Evolutionary conservation across 1,140 invertebrate species (phyloP).

Genomic region (Coenobita brevimanus): DNA sequence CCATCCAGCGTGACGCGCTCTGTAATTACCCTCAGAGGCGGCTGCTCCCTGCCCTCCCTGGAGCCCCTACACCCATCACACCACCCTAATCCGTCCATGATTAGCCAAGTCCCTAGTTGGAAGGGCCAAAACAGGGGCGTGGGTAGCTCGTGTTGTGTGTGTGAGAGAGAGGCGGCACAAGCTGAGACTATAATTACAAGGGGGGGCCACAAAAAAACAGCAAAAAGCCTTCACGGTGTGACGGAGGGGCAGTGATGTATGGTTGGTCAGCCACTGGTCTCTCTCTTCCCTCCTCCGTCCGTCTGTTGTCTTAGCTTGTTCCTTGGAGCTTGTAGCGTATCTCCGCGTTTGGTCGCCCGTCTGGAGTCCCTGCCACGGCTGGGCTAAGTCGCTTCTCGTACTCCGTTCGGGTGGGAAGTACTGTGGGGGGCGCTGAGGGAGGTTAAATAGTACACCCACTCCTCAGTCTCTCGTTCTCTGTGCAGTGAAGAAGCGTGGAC

Average conservation of each 20-base stretch:
- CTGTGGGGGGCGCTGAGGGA: not conserved
- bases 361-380: not conserved
- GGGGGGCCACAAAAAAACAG: no score
- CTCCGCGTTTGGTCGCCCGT: conserved; percentile 31
- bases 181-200: no score
- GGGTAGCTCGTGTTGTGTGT: no score
- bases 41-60: no score
- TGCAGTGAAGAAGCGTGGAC: no score
- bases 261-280: conserved; percentile 57
- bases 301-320: conserved; percentile 59
- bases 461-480: no score
- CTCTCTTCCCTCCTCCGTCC: not conserved
- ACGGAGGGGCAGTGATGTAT: conserved; percentile 23
- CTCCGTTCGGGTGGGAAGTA: conserved; percentile 34
- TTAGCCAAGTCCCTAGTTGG: not conserved
- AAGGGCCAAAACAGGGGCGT: not conserved
- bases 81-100: no score
- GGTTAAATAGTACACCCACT: no score
- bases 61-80: no score
- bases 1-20: no score
- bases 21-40: no score
- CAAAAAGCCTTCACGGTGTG: conserved; percentile 32
- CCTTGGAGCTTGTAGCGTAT: conserved; percentile 64
- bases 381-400: conserved; percentile 49
- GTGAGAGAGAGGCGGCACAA: no score